Evolutionary conservation across 2,113 vertebrate genomes (phyloP).

Genomic region (Labrus mixtus): DNA sequence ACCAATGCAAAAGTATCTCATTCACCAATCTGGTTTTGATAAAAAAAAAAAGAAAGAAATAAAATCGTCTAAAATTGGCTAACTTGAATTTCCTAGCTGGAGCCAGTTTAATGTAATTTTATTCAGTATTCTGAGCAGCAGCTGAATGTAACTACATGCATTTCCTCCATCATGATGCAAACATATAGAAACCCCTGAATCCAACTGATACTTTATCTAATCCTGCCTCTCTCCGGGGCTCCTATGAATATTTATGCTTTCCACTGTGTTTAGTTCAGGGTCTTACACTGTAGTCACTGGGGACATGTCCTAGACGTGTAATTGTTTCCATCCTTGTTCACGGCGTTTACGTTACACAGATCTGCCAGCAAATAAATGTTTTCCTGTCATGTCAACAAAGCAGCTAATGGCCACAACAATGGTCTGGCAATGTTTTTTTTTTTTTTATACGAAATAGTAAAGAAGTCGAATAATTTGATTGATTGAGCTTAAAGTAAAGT

Average conservation of each 20-base stretch:
- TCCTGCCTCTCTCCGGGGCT: conserved; percentile 3
- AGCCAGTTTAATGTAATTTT: conserved; percentile 24
- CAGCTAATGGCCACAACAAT: conserved; percentile 9
- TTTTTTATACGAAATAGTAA: no score
- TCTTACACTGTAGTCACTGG: conserved; percentile 30
- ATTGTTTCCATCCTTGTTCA: conserved; percentile 65
- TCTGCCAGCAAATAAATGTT: conserved; percentile 57
- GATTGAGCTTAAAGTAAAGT: not conserved
- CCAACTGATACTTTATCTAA: conserved; percentile 39
- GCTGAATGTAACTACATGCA: conserved; percentile 8
- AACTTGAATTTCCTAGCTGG: conserved; percentile 10
- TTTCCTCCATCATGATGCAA: conserved; percentile 25
- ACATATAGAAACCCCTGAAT: conserved; percentile 21
- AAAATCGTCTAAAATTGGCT: conserved; percentile 15
- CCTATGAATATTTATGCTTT: conserved; percentile 65
- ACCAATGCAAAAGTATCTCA: conserved; percentile 1
- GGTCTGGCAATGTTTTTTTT: not conserved
- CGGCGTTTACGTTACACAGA: conserved; percentile 32
- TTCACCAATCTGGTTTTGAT: conserved; percentile 47
- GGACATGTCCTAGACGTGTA: conserved; percentile 38
- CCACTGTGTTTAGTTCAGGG: conserved; percentile 37
- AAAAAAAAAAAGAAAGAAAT: not conserved
- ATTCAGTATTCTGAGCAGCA: not conserved
- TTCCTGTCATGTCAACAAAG: conserved; percentile 49
- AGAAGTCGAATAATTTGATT: not conserved